Conservation (phyloP, 2,888 invertebrate genomes). For the Ophraella communa region DNA sequence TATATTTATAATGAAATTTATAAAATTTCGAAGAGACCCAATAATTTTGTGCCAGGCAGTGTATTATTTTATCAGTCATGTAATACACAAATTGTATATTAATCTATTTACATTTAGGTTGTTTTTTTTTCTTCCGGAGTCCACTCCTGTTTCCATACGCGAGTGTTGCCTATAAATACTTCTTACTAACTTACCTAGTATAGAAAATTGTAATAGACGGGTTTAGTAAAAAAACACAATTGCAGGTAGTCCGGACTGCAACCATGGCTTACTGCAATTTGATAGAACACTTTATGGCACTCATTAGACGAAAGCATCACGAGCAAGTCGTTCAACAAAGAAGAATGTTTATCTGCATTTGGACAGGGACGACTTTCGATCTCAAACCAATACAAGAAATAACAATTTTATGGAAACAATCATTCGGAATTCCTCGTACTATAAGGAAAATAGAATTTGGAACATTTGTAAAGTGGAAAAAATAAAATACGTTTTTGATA, state of each 20-base stretch:
- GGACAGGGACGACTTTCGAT: constrained; percentile 11
- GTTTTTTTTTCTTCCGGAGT: background rate
- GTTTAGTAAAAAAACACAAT: constrained; percentile 35
- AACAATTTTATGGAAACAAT: too few relatives aligned
- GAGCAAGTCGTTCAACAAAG: constrained; percentile 43
- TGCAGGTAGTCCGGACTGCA: constrained; percentile 35
- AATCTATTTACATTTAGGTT: background rate
- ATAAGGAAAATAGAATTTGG: too few relatives aligned
- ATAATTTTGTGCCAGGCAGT: too few relatives aligned
- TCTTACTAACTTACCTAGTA: constrained; percentile 32
- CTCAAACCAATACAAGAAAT: background rate
- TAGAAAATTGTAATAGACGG: constrained; percentile 37
- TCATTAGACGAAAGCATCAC: constrained; percentile 51
- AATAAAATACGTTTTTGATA: too few relatives aligned
- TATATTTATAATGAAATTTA: background rate
- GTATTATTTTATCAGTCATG: too few relatives aligned
- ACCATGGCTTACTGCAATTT: constrained; percentile 42
- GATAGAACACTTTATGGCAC: constrained; percentile 51
- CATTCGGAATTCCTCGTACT: too few relatives aligned
- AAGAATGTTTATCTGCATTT: constrained; percentile 50
- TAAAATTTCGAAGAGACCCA: too few relatives aligned
- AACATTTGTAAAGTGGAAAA: too few relatives aligned
- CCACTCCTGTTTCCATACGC: constrained; percentile 1
- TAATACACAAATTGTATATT: too few relatives aligned
- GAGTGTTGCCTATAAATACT: constrained; percentile 34